Conservation (phyloP, 2,888 invertebrate genomes). For the Villa cingulata region DNA sequence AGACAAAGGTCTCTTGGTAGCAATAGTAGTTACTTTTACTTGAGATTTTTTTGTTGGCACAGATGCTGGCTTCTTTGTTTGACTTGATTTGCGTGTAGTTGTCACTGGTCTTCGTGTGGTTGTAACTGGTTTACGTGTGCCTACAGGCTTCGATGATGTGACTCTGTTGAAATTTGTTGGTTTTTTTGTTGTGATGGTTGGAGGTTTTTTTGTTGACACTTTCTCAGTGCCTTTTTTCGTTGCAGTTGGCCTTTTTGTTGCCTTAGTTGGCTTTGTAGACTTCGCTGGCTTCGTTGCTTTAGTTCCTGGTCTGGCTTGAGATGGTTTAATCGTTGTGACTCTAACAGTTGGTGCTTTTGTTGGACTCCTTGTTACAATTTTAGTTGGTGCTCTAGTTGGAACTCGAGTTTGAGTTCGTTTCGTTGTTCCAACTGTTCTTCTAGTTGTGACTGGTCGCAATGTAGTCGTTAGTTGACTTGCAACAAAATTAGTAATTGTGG, state of each 20-base stretch:
- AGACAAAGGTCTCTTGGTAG: slow-evolving; percentile 33
- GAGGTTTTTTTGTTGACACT: slow-evolving; percentile 32
- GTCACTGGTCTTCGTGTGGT: slow-evolving; percentile 22
- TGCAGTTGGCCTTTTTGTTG: slow-evolving; percentile 26
- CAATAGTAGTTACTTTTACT: slow-evolving; percentile 25
- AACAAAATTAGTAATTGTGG: slow-evolving; percentile 16
- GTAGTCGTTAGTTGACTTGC: slow-evolving; percentile 6
- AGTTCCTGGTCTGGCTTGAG: slow-evolving; percentile 27
- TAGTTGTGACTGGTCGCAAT: slow-evolving; percentile 12
- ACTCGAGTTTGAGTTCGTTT: slow-evolving; percentile 9
- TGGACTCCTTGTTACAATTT: slow-evolving; percentile 8
- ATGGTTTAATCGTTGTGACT: slow-evolving; percentile 19
- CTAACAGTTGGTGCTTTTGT: slow-evolving; percentile 12
- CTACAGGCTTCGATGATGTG: slow-evolving; percentile 26
- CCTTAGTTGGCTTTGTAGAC: slow-evolving; percentile 29
- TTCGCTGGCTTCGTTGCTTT: slow-evolving; percentile 25
- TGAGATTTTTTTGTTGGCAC: neutral
- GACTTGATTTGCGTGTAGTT: slow-evolving; percentile 21
- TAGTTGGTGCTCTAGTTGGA: slow-evolving; percentile 13
- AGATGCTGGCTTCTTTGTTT: slow-evolving; percentile 20
- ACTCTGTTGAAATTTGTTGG: neutral
- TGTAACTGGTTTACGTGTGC: slow-evolving; percentile 35
- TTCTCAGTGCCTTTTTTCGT: slow-evolving; percentile 1
- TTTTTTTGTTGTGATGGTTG: slow-evolving; percentile 17
- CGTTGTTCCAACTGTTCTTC: slow-evolving; percentile 18